Evolutionary conservation across 2,888 invertebrate species (phyloP).

Genomic region (Eumacrocentrus americanus): DNA sequence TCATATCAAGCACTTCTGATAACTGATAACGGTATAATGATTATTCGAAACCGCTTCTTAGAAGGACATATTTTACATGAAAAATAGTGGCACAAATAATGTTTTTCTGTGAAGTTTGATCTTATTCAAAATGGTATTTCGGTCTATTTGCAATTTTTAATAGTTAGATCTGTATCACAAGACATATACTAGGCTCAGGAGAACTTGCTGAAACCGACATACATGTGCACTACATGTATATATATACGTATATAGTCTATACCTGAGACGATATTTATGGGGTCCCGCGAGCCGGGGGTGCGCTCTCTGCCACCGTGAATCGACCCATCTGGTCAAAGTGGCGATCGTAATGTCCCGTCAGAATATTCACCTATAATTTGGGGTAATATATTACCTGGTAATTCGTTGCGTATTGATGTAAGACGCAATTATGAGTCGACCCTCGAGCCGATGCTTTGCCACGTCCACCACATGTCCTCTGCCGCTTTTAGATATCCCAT

Average conservation of each 20-base stretch:
- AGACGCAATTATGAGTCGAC: constrained; percentile 54
- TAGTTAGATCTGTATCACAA: too few species aligned
- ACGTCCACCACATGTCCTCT: constrained; percentile 51
- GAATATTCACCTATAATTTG: constrained; percentile 60
- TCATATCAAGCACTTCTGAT: too few species aligned
- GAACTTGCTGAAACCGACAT: neutral
- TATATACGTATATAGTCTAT: constrained; percentile 3
- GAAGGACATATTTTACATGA: too few species aligned
- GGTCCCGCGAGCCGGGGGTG: constrained; percentile 21
- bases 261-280: constrained; percentile 24
- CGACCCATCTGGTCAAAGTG: constrained; percentile 57
- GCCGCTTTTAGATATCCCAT: too few species aligned
- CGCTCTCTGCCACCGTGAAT: constrained; percentile 46
- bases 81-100: too few species aligned
- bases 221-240: neutral
- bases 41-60: too few species aligned
- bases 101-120: too few species aligned
- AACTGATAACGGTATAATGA: too few species aligned
- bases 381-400: constrained; percentile 60
- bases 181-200: too few species aligned
- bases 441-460: constrained; percentile 32
- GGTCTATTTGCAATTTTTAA: too few species aligned
- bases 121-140: neutral
- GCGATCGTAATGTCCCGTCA: constrained; percentile 55
- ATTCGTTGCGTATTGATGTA: constrained; percentile 57